phyloP scores from a whole-genome alignment of 2,888 invertebrate genomes.

The Ochropacha duplaris region DNA sequence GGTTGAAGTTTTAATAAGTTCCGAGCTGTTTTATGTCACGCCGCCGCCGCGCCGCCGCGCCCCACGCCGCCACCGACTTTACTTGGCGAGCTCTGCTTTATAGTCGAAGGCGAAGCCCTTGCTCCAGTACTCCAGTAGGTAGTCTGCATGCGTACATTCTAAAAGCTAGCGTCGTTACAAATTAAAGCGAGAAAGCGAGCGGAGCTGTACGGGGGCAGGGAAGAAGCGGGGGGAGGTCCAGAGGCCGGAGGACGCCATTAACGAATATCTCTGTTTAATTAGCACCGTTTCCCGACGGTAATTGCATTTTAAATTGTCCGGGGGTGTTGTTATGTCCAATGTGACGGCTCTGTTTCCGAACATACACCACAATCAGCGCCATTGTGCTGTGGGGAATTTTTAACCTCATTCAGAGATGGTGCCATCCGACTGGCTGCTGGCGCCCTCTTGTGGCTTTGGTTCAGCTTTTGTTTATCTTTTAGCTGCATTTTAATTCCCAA shows the following conservation, averaged over 20 bases:
- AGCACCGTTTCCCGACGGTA: conserved; percentile 56
- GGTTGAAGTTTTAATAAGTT: neutral
- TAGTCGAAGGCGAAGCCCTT: neutral
- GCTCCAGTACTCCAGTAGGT: too few species aligned
- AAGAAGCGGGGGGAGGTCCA: conserved; percentile 10
- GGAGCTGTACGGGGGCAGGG: conserved; percentile 7
- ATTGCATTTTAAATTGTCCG: conserved; percentile 66
- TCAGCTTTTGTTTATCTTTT: neutral
- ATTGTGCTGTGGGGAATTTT: neutral
- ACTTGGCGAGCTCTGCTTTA: neutral
- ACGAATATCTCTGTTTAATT: conserved; percentile 66
- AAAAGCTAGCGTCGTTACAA: conserved; percentile 1
- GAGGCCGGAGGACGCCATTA: conserved; percentile 32
- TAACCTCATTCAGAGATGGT: conserved; percentile 1
- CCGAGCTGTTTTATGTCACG: neutral
- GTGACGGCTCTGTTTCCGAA: conserved; percentile 1
- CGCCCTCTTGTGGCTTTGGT: neutral
- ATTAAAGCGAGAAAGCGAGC: conserved; percentile 9
- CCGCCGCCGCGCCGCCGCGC: too few species aligned
- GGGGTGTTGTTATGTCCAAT: conserved; percentile 24
- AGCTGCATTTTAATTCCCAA: neutral
- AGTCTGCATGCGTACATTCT: conserved; percentile 1
- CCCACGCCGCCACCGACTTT: too few species aligned
- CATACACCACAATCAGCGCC: neutral
- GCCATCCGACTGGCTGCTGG: neutral